Base-by-base conservation (phyloP, 2,888 invertebrate species). In the Leucoma salicis region DNA sequence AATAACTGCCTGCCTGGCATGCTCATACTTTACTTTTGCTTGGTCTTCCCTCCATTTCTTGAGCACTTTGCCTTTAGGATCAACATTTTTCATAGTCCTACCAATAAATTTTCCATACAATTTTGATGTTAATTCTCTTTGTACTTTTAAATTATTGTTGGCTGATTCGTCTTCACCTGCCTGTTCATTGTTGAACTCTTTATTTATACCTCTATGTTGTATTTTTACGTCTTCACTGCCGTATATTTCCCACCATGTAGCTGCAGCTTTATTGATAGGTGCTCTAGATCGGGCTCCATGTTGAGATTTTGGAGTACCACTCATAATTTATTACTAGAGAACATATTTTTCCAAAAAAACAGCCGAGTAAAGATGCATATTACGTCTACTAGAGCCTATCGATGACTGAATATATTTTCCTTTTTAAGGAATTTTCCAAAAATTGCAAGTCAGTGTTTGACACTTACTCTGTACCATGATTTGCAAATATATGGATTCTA, bases 41-140 rank as follows among this genome's bases (percentile, higher is more conserved):
- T 77, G 79, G 35, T 70, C 70, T 69, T 83, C 81, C 64, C 72
- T 80, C 82, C 82, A 85, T 74, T 81, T 85, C 63, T 73, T 78
- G 34, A 86, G 65, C 52, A 86, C 73, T 62, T 70, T 74, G 47
- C 76, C 75, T 66, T 78, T 84, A 42, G 82, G 74, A 46, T 67
- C 53, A 43, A 53, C 57, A 46, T 53, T 53, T 46, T 66, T 56
- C 45, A 57, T 48, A 31, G 52, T 45, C 49, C 50, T 51, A 28
- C 39, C 44, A 49, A 59, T 66, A 31, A 49, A 49, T 38, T 66
- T 61, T 51, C 58, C 56, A 46, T 64, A 59, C 10, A 60, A 46
- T 53, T 66, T 57, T 18, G 65, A 57, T 41, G 63, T 64, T 42
- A 66, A 50, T 53, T 60, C 54, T 49, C 57, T 63, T 57, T 66